These are phyloP conservation scores for Cordilura impudica DNA, from an alignment of 2,888 invertebrate genomes.

Conservation along the genomic window DNA sequence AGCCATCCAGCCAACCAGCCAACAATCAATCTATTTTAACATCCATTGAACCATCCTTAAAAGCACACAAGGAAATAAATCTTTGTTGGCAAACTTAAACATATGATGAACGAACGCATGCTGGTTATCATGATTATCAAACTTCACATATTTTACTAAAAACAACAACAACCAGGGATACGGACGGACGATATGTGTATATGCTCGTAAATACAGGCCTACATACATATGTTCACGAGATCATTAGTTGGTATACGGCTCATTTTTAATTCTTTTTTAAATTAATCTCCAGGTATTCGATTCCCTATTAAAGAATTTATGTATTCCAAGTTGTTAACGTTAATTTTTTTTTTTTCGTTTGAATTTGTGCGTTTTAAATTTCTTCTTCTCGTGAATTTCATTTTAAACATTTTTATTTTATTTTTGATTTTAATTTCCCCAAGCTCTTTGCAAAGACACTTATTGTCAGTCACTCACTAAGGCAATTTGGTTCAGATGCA, in stretches of 20 bases:
- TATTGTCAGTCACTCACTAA: not conserved
- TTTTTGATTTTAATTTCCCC: conserved; percentile 46
- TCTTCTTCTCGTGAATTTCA: conserved; percentile 34
- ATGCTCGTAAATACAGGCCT: too few species aligned
- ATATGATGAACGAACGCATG: conserved; percentile 30
- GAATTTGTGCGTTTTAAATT: conserved; percentile 26
- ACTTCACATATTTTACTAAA: not conserved
- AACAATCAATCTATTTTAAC: conserved; percentile 17
- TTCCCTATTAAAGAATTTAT: conserved; percentile 9
- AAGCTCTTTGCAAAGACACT: conserved; percentile 18
- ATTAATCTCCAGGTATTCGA: conserved; percentile 43
- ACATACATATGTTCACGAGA: not conserved
- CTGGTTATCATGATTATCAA: conserved; percentile 34
- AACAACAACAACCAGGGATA: not conserved
- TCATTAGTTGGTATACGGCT: not conserved
- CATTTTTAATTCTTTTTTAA: not conserved
- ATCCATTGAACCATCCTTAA: conserved; percentile 23
- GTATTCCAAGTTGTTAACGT: conserved; percentile 1
- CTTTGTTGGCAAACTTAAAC: conserved; percentile 35
- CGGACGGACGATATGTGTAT: not conserved
- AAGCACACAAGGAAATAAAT: conserved; percentile 36
- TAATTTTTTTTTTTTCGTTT: not conserved
- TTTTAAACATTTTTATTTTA: conserved; percentile 32
- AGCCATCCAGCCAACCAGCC: not conserved
- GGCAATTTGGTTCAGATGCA: not conserved